A percentile compares a stretch with the other conserved stretches of the same genome.
Conservation (phyloP, 2,113 vertebrate genomes). For the Ploceus nigricollis region DNA sequence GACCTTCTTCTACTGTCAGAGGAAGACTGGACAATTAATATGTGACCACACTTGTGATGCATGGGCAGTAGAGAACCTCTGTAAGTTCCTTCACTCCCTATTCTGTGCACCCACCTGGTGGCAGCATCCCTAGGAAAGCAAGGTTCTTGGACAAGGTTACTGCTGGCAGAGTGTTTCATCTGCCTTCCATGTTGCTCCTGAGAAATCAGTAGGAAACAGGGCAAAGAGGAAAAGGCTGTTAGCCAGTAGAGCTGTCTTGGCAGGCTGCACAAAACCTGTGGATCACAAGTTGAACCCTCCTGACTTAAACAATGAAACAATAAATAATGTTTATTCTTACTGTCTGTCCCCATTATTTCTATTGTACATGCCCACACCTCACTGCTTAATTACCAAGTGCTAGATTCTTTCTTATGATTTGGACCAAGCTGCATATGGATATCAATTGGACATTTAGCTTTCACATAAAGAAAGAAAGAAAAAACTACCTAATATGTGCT, state of each 20-base stretch:
- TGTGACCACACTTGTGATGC: neutral
- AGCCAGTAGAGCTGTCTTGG: neutral
- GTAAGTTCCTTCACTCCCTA: neutral
- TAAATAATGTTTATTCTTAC: neutral
- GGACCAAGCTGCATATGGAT: neutral
- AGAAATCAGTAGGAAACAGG: neutral
- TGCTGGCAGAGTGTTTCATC: fast-evolving
- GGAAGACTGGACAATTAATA: neutral
- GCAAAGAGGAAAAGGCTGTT: neutral
- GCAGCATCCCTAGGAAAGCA: neutral
- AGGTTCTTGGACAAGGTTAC: neutral
- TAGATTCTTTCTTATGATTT: neutral
- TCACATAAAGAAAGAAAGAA: neutral
- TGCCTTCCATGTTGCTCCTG: neutral
- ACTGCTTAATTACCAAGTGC: neutral
- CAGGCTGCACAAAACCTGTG: neutral
- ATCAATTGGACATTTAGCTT: neutral
- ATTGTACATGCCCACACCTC: neutral
- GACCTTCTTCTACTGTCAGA: neutral
- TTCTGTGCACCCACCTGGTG: neutral
- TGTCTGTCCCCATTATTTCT: neutral
- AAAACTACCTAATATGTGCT: neutral
- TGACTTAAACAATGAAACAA: neutral
- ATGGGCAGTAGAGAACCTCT: neutral
- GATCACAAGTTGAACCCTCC: neutral